These are phyloP conservation scores for Drosophila burlai DNA, from an alignment of 1,140 invertebrate species.

Conservation along the genomic window DNA sequence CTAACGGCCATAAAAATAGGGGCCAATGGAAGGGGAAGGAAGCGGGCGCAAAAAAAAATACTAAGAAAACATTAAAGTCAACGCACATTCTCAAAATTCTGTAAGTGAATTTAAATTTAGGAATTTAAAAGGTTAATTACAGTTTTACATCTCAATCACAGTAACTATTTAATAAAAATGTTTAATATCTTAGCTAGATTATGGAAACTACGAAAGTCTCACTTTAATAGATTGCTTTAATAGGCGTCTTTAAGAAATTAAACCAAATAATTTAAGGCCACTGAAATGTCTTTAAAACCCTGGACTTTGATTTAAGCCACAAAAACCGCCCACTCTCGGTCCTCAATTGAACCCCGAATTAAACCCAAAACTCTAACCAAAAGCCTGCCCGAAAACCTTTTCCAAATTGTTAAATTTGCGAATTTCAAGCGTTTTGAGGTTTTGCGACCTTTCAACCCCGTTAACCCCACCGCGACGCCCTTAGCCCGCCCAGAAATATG, in stretches of 20 bases:
- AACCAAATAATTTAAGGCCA: background rate
- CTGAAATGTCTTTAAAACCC: background rate
- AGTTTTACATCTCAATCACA: background rate
- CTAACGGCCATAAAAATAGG: constrained; percentile 14
- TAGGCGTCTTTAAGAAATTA: background rate
- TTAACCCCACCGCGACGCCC: background rate
- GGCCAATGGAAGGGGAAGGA: background rate
- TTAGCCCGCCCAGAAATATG: constrained; percentile 20
- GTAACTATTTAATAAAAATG: too few species aligned
- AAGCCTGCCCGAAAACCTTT: background rate
- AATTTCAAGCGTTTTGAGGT: constrained; percentile 47
- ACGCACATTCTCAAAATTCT: too few species aligned
- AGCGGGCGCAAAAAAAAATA: background rate
- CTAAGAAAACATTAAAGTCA: too few species aligned
- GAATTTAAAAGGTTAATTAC: background rate
- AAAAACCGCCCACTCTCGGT: constrained; percentile 25
- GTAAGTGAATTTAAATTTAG: too few species aligned
- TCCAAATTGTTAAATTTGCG: constrained; percentile 40
- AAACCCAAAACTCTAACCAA: background rate
- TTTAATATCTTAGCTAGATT: background rate
- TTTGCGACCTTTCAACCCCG: constrained; percentile 31
- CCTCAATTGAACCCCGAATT: constrained; percentile 20
- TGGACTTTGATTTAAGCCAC: constrained; percentile 36
- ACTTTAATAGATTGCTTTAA: background rate
- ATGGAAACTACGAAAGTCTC: background rate